Evolutionary conservation across 2,888 invertebrate species (phyloP).

Genomic region (Theodoxus fluviatilis): DNA sequence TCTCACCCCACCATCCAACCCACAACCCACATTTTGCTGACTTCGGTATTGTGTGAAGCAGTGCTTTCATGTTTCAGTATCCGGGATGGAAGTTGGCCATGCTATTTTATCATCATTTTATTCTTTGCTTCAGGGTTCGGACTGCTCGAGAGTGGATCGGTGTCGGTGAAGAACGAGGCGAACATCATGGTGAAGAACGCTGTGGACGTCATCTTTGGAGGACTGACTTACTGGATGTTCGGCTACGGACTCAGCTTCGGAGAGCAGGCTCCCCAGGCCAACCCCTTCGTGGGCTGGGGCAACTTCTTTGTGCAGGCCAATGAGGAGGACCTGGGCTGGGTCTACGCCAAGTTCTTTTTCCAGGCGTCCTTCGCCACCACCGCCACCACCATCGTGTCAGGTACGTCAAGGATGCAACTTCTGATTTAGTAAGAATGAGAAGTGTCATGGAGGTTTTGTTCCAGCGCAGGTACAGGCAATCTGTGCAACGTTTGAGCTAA

Average conservation of each 20-base stretch:
- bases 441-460: too few relatives aligned
- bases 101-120: not conserved
- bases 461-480: too few relatives aligned
- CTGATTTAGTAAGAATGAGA: too few relatives aligned
- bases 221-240: conserved; percentile 51
- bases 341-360: conserved; percentile 51
- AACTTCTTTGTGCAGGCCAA: conserved; percentile 63
- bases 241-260: conserved; percentile 58
- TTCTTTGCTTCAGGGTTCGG: conserved; percentile 47
- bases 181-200: conserved; percentile 60
- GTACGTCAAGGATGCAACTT: conserved; percentile 30
- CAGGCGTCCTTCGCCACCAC: conserved; percentile 58
- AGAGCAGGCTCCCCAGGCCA: conserved; percentile 36
- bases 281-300: conserved; percentile 52
- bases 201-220: conserved; percentile 55
- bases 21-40: too few relatives aligned
- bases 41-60: not conserved
- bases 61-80: too few relatives aligned
- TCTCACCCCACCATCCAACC: too few relatives aligned
- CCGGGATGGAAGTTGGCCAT: too few relatives aligned
- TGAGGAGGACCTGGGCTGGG: conserved; percentile 40
- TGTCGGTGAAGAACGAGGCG: conserved; percentile 52
- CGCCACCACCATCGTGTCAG: conserved; percentile 57
- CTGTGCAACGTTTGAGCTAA: too few relatives aligned
- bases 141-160: conserved; percentile 51